Percentiles rank a stretch among this genome's conserved stretches.
phyloP scores from a whole-genome alignment of 2,797 vertebrate species.

The Florisuga fusca region DNA sequence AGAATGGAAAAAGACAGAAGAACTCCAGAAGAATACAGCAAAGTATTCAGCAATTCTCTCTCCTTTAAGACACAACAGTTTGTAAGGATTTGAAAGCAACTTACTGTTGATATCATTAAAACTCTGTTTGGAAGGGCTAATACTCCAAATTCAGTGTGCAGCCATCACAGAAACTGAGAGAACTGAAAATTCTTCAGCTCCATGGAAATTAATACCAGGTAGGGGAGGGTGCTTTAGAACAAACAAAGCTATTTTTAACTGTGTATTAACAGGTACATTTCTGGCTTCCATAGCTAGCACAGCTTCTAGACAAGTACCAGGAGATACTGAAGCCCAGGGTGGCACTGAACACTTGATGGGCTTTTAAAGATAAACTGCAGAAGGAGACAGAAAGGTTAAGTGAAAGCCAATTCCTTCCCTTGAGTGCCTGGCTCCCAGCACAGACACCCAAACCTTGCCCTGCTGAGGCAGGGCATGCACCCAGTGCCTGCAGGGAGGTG shows the following conservation, averaged over 20 bases:
- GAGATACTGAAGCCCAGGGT: background rate
- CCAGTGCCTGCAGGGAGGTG: background rate
- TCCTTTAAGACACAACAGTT: background rate
- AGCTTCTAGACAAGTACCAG: background rate
- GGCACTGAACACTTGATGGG: background rate
- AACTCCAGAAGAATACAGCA: background rate
- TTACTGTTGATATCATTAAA: slow-evolving; percentile 31
- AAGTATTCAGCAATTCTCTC: background rate
- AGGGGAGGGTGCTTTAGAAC: slow-evolving; percentile 32
- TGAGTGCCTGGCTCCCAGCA: background rate
- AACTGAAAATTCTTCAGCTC: slow-evolving; percentile 44
- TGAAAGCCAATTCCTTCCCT: background rate
- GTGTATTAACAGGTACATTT: background rate
- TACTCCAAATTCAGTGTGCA: background rate
- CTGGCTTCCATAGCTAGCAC: background rate
- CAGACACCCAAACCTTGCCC: background rate
- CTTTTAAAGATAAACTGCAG: background rate
- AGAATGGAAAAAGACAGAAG: background rate
- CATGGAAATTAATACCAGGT: slow-evolving; percentile 69
- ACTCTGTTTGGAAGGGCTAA: background rate
- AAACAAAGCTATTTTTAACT: slow-evolving; percentile 22
- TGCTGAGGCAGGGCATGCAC: background rate
- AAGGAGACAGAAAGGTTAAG: background rate
- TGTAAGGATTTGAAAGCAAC: background rate
- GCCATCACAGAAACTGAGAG: slow-evolving; percentile 18